Base-by-base conservation (phyloP, 2,113 vertebrate genomes). In the Rissa tridactyla region DNA sequence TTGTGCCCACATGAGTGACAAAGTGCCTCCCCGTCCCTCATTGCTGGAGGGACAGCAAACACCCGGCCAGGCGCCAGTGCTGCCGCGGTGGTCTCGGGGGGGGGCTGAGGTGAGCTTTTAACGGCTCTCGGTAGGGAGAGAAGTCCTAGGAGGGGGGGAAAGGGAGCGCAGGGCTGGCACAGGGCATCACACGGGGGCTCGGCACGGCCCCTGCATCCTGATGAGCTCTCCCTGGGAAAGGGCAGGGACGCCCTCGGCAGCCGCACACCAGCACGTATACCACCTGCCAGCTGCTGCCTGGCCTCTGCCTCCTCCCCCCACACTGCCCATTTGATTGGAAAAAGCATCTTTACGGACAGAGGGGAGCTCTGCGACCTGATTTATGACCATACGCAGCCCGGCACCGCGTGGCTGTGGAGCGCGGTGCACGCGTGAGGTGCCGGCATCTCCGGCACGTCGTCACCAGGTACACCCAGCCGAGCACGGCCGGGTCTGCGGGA, bases 351-450 rank as follows among this genome's bases (percentile, higher is more conserved):
- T 54, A 76, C 57, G 17, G 42, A 20, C n/a, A 64, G 65, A 12
- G 60, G 20, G 2, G 8, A 92, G 65, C 46, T 29, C 61, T 44
- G 66, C 30, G 5, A 61, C n/a, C 42, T 42, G 54, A 69, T 57
- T 52, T 44, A 52, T 5, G 16, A 8, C 58, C 3, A 0, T 7
- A 26, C 54, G 14, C 73, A 57, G 79, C 46, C 40, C 5, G 1
- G 72, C 54, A 38, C 38, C 1, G 2, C 34, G 15, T 0, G 6
- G 38, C 90, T 49, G 69, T 54, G 30, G 12, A 60, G 71, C 4
- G 2, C 0, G 2, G 30, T 26, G 47, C 26, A 21, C 1, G 5
- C 4, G 3, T 1, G 4, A 52, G 66, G 40, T 87, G 60, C 62
- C 1, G 1, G 58, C 15, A 10, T 23, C 36, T 82, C 89, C 62